These are phyloP conservation scores for Mobula birostris DNA, from an alignment of 2,113 vertebrate genomes.

Conservation along the genomic window DNA sequence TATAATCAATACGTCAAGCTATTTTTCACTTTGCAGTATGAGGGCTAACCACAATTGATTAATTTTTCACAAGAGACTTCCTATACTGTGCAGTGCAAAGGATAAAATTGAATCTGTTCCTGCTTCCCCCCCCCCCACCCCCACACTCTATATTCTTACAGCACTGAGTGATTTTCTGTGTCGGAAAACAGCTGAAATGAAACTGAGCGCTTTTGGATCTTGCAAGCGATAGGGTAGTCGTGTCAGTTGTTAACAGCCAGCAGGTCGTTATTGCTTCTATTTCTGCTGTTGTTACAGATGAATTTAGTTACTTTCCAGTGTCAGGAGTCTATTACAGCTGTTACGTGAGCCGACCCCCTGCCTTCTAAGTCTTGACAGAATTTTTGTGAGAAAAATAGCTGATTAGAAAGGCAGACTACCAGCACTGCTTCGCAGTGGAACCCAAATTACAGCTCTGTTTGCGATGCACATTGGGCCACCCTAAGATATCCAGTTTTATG, in stretches of 20 bases:
- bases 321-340: constrained; percentile 41
- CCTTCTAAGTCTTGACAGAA: constrained; percentile 6
- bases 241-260: constrained; percentile 31
- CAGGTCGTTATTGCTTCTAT: constrained; percentile 30
- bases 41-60: not conserved
- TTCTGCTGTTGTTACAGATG: constrained; percentile 35
- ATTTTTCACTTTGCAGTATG: not conserved
- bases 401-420: constrained; percentile 32
- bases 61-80: constrained; percentile 22
- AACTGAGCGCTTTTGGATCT: constrained; percentile 31
- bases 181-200: constrained; percentile 44
- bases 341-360: constrained; percentile 28
- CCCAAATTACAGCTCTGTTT: constrained; percentile 17
- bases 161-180: constrained; percentile 42
- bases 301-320: constrained; percentile 38
- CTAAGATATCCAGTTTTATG: constrained; percentile 43
- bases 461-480: constrained; percentile 42
- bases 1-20: constrained; percentile 7
- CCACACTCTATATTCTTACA: constrained; percentile 39
- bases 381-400: constrained; percentile 12
- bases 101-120: constrained; percentile 14
- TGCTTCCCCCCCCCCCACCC: not conserved
- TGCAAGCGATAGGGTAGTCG: constrained; percentile 37
- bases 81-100: not conserved
- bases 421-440: not conserved